Base-by-base conservation (phyloP, 1,140 invertebrate species). In the Danaus melanippus region DNA sequence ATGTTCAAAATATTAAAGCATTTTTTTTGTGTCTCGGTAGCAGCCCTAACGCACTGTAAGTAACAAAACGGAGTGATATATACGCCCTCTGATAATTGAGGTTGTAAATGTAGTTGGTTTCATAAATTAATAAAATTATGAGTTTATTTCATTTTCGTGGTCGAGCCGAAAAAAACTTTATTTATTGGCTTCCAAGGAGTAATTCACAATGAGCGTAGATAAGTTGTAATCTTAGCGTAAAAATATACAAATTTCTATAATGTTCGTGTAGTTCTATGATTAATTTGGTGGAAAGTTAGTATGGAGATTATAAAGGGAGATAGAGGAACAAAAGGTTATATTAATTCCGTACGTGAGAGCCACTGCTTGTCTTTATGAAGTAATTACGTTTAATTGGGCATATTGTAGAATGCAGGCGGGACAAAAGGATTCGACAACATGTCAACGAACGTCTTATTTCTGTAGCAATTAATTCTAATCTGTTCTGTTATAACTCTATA, bases 351-450 rank as follows among this genome's bases (percentile, higher is more conserved):
- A 56, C 39, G 11, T 50, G 17, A 45, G 21, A 17, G n/a, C 15
- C n/a, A 57, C 49, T 47, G 15, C 12, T 46, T 50, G 43, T 55
- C 10, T 21, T 65, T 56, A 65, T 65, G 60, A 65, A 58, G 48
- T 61, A 65, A 65, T 74, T 67, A 66, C 69, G 53, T 58, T 69
- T 69, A 66, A 76, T 76, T 67, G 57, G 46, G 46, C 48, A 44
- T 53, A 51, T 50, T 58, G 55, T 60, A 67, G 66, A 65, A 77
- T 74, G 71, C 66, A 59, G 72, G 72, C 67, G 69, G 48, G 58
- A 63, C 64, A 53, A 70, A 74, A 66, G 65, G 56, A 58, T 71
- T 67, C n/a, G 46, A 42, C 42, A 45, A 43, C 46, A 32, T 10
- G 11, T 3, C 17, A 40, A 17, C 46, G 44, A 43, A 58, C 46